Evolutionary conservation across 1,140 invertebrate genomes (phyloP).

Genomic region (Camponotus pennsylvanicus): DNA sequence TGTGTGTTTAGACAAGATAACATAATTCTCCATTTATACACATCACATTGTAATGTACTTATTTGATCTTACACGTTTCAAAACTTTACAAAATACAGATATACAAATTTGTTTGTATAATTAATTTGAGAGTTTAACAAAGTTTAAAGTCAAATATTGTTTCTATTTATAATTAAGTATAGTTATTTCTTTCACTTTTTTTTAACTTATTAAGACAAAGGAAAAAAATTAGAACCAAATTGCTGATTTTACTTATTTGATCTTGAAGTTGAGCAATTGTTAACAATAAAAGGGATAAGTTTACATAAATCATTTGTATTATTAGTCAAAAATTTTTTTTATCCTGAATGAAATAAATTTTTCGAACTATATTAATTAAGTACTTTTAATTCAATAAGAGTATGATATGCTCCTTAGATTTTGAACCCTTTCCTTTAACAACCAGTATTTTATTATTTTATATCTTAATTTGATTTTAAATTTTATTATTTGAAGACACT

Average conservation of each 20-base stretch:
- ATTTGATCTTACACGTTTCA: background rate
- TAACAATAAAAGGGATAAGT: background rate
- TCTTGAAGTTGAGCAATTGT: background rate
- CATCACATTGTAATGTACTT: background rate
- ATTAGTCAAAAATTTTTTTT: background rate
- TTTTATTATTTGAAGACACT: background rate
- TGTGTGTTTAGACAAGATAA: background rate
- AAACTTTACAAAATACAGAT: background rate
- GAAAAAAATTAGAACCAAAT: background rate
- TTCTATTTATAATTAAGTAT: background rate
- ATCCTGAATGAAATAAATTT: background rate
- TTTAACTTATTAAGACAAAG: background rate
- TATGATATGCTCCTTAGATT: background rate
- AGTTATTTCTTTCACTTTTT: background rate
- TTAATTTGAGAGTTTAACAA: background rate
- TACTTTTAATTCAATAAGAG: slow-evolving; percentile 8
- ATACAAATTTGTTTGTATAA: background rate
- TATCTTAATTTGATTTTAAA: background rate
- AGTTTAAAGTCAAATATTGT: background rate
- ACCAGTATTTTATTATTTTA: background rate
- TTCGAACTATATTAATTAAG: background rate
- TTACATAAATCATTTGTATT: background rate
- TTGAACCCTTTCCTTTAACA: slow-evolving; percentile 18
- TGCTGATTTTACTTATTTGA: background rate
- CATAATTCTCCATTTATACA: background rate